Conservation (phyloP, 2,113 vertebrate species). For the Podiceps cristatus region DNA sequence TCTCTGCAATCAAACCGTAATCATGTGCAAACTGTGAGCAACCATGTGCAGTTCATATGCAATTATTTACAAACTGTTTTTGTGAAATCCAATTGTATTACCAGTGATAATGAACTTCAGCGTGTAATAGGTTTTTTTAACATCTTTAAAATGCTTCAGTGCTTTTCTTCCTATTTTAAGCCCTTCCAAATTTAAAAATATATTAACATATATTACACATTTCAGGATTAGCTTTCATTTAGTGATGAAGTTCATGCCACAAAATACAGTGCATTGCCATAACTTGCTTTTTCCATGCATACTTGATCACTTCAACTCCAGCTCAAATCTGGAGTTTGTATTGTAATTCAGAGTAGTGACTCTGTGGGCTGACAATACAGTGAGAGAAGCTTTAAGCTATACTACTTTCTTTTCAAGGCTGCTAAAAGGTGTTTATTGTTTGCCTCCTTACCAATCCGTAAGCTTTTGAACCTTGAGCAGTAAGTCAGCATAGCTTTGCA, state of each 20-base stretch:
- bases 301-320: neutral
- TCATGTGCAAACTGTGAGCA: slow-evolving; percentile 70
- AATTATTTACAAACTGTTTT: slow-evolving; percentile 70
- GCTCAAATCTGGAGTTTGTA: neutral
- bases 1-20: slow-evolving; percentile 71
- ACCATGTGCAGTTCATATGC: slow-evolving; percentile 61
- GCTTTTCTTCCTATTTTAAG: neutral
- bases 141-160: slow-evolving; percentile 23
- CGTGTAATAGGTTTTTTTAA: neutral
- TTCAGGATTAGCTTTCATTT: neutral
- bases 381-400: neutral
- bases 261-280: neutral
- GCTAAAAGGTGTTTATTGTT: slow-evolving; percentile 36
- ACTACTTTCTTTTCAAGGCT: neutral
- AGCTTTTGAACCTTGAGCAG: slow-evolving; percentile 14
- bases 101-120: slow-evolving; percentile 51
- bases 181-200: neutral
- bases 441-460: neutral
- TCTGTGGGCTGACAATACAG: neutral
- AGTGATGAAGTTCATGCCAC: neutral
- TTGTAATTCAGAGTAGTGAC: neutral
- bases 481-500: slow-evolving; percentile 8
- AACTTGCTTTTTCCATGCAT: neutral
- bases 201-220: neutral
- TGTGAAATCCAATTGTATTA: slow-evolving; percentile 61